Conservation (phyloP, 2,888 invertebrate genomes). For the Drosophila algonquin region DNA sequence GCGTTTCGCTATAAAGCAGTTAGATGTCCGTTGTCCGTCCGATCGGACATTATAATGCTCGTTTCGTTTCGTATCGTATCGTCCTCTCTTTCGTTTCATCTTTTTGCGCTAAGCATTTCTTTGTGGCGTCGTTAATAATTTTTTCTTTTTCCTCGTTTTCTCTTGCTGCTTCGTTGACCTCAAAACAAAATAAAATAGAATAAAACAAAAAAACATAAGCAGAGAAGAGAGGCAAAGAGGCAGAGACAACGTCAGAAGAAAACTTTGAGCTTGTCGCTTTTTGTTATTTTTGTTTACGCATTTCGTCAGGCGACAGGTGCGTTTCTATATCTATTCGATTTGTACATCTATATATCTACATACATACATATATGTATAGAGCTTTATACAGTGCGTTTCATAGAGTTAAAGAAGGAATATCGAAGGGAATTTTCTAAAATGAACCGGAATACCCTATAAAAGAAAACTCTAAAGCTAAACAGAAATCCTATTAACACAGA, state of each 20-base stretch:
- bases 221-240: not conserved
- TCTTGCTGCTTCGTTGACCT: constrained; percentile 63
- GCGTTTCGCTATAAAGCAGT: constrained; percentile 73
- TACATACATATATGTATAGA: constrained; percentile 22
- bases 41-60: constrained; percentile 33
- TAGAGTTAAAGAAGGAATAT: not conserved
- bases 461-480: no score
- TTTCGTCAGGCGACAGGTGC: constrained; percentile 72
- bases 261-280: constrained; percentile 70
- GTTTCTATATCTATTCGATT: constrained; percentile 49
- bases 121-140: constrained; percentile 74
- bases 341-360: constrained; percentile 26
- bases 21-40: constrained; percentile 38
- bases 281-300: constrained; percentile 75
- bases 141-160: constrained; percentile 12
- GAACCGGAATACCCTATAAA: no score
- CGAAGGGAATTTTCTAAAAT: no score
- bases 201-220: constrained; percentile 28
- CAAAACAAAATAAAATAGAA: constrained; percentile 51
- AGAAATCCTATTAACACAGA: no score
- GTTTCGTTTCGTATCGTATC: constrained; percentile 22
- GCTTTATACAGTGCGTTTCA: constrained; percentile 30
- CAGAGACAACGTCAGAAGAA: not conserved
- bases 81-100: constrained; percentile 31
- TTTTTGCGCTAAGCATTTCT: constrained; percentile 58